Conservation (phyloP, 2,797 vertebrate genomes). For the Taeniopygia guttata region DNA sequence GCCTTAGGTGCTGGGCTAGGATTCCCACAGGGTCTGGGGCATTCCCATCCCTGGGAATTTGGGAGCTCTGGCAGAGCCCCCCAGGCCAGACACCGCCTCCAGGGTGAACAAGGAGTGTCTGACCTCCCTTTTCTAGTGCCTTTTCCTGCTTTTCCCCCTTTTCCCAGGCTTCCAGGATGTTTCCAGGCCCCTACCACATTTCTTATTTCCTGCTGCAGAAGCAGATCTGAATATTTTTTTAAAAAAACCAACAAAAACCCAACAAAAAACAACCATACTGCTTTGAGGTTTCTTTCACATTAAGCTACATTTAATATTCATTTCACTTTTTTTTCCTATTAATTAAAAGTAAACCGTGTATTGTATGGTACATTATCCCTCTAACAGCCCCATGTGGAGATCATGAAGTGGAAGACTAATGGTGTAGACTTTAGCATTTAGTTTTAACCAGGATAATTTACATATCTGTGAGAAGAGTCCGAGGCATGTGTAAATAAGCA, state of each 20-base stretch:
- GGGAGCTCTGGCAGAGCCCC: background rate
- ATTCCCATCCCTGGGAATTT: background rate
- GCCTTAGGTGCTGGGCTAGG: background rate
- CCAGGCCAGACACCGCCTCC: background rate
- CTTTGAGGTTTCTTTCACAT: conserved; percentile 87
- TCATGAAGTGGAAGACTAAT: conserved; percentile 99
- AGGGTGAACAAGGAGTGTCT: background rate
- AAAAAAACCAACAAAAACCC: background rate
- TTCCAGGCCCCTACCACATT: background rate
- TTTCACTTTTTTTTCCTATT: conserved; percentile 96
- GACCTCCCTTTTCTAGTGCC: background rate
- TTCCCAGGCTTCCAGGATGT: background rate
- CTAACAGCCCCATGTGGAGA: conserved; percentile 99
- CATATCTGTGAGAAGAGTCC: conserved; percentile 90
- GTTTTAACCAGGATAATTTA: conserved; percentile 93
- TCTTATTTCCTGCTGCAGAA: conserved; percentile 54
- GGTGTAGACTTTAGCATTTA: conserved; percentile 98
- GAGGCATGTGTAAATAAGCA: conserved; percentile 96
- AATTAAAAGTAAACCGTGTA: conserved; percentile 99
- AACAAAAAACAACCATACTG: conserved; percentile 67
- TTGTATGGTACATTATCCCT: conserved; percentile 99
- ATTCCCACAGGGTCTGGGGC: background rate
- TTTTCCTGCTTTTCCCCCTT: background rate
- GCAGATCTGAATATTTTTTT: conserved; percentile 52
- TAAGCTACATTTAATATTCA: conserved; percentile 98